A percentile compares a stretch with the other conserved stretches of the same genome.
phyloP scores from a whole-genome alignment of 2,888 invertebrate species.

The Mycalesis mineus region DNA sequence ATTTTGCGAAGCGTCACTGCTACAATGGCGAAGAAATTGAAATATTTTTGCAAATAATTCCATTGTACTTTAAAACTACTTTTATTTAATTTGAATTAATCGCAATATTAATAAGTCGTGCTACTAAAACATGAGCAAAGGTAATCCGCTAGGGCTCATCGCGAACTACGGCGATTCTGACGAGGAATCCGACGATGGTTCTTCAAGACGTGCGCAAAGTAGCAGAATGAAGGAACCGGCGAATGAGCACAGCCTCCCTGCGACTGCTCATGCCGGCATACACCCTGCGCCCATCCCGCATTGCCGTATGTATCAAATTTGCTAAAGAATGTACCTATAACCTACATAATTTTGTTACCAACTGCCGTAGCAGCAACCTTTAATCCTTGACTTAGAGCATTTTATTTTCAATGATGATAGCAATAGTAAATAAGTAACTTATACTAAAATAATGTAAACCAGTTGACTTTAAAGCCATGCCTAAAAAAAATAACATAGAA shows the following conservation, averaged over 20 bases:
- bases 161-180: constrained; percentile 67
- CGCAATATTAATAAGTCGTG: neutral
- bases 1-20: neutral
- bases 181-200: constrained; percentile 55
- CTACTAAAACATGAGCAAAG: constrained; percentile 57
- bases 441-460: no score
- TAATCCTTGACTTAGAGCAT: no score
- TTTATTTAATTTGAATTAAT: neutral
- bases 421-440: no score
- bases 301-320: constrained; percentile 54
- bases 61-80: neutral
- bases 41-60: neutral
- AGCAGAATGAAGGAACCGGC: constrained; percentile 15
- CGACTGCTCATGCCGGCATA: constrained; percentile 37
- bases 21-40: neutral
- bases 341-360: no score
- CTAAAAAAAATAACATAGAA: no score
- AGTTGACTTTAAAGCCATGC: no score
- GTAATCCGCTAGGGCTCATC: constrained; percentile 58
- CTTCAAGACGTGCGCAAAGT: constrained; percentile 20
- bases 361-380: no score
- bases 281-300: constrained; percentile 66
- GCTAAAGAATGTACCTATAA: no score
- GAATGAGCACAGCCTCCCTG: constrained; percentile 24
- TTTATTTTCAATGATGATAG: no score